phyloP scores from a whole-genome alignment of 2,797 vertebrate genomes.

The Craterocephalus amniculus region DNA sequence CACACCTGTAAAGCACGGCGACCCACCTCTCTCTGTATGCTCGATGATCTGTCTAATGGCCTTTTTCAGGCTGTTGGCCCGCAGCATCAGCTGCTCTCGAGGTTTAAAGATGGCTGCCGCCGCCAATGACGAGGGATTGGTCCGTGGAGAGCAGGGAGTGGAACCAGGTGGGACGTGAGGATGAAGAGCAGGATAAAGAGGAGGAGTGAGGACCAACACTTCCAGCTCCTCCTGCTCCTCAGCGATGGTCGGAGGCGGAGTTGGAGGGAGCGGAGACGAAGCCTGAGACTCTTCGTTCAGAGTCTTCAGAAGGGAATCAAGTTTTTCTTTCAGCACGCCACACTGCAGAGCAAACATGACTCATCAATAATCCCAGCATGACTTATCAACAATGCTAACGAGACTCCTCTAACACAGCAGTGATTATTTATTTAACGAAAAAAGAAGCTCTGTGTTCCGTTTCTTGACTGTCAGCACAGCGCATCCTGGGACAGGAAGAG shows the following conservation, averaged over 20 bases:
- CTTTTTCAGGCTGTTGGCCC: slow-evolving; percentile 98
- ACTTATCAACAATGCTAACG: no score
- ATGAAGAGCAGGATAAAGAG: slow-evolving; percentile 25
- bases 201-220: slow-evolving; percentile 60
- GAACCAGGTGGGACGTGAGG: slow-evolving; percentile 3
- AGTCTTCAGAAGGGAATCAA: slow-evolving; percentile 93
- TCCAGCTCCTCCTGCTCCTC: slow-evolving; percentile 91
- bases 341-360: slow-evolving; percentile 80
- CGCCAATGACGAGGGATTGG: slow-evolving; percentile 14
- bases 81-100: slow-evolving; percentile 94
- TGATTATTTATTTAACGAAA: no score
- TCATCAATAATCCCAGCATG: no score
- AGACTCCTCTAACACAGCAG: no score
- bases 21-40: slow-evolving; percentile 93
- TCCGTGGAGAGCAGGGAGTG: slow-evolving; percentile 77
- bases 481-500: no score
- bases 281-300: slow-evolving; percentile 94
- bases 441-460: no score
- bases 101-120: slow-evolving; percentile 89
- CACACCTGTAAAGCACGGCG: no score
- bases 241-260: slow-evolving; percentile 90
- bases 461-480: no score
- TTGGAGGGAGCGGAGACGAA: slow-evolving; percentile 78
- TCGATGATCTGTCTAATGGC: slow-evolving; percentile 97
- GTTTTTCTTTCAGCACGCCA: slow-evolving; percentile 93